These are phyloP conservation scores for Tenodera sinensis DNA, from an alignment of 2,888 invertebrate genomes.

Conservation along the genomic window DNA sequence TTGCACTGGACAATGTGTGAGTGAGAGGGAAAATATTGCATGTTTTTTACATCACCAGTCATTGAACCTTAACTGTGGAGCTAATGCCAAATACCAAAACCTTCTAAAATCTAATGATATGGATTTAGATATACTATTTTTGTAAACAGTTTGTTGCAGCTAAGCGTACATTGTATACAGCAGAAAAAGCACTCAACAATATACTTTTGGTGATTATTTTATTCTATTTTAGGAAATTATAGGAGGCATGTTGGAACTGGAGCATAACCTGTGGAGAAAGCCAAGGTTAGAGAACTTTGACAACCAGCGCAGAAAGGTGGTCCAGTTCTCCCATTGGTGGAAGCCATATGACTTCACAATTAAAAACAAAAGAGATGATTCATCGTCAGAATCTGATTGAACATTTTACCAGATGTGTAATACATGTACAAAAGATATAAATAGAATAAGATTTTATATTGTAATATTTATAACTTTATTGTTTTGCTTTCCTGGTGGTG, in stretches of 20 bases:
- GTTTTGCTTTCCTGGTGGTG: too few species aligned
- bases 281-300: conserved; percentile 72
- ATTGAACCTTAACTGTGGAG: too few species aligned
- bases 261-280: conserved; percentile 81
- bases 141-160: too few species aligned
- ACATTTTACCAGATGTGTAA: background rate
- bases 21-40: too few species aligned
- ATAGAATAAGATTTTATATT: background rate
- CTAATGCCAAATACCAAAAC: too few species aligned
- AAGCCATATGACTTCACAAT: conserved; percentile 59
- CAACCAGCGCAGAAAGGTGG: conserved; percentile 69
- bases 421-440: background rate
- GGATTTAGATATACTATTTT: too few species aligned
- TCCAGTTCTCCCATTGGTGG: conserved; percentile 69
- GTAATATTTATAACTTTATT: too few species aligned
- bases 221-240: conserved; percentile 71
- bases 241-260: conserved; percentile 89
- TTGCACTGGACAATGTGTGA: too few species aligned
- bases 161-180: too few species aligned
- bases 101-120: too few species aligned
- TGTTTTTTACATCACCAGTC: too few species aligned
- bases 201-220: background rate
- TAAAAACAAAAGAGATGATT: conserved; percentile 36
- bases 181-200: too few species aligned
- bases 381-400: conserved; percentile 19